phyloP scores from a whole-genome alignment of 2,113 vertebrate genomes.

The Numida meleagris region DNA sequence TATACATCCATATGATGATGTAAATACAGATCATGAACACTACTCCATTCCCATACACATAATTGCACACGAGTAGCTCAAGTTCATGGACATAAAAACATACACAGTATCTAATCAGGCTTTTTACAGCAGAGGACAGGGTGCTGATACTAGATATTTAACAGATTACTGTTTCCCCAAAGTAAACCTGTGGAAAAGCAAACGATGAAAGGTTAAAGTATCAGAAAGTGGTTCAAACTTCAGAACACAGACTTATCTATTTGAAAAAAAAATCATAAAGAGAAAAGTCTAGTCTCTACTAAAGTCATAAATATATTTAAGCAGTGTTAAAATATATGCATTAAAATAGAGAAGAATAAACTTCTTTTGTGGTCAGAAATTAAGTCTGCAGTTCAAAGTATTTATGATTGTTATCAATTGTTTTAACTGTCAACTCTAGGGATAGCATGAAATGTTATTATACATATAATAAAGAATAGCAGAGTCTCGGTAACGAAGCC shows the following conservation, averaged over 20 bases:
- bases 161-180: constrained; percentile 68
- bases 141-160: constrained; percentile 75
- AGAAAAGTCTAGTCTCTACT: constrained; percentile 72
- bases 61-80: constrained; percentile 86
- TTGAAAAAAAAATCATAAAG: constrained; percentile 32
- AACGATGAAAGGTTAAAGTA: constrained; percentile 65
- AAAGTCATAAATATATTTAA: constrained; percentile 73
- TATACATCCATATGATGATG: constrained; percentile 87
- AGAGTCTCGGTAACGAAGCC: constrained; percentile 67
- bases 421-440: constrained; percentile 61
- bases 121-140: constrained; percentile 84
- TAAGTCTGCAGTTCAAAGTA: constrained; percentile 53
- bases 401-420: constrained; percentile 57
- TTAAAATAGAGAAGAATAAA: constrained; percentile 72
- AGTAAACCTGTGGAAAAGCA: constrained; percentile 75
- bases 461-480: constrained; percentile 64
- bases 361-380: constrained; percentile 64
- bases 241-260: constrained; percentile 65
- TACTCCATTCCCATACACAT: constrained; percentile 87
- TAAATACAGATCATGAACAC: constrained; percentile 86
- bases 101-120: constrained; percentile 85
- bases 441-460: constrained; percentile 59
- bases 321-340: constrained; percentile 74
- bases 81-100: constrained; percentile 86
- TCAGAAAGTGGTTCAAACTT: constrained; percentile 75